Percentiles rank a stretch among this genome's conserved stretches.
phyloP scores from a whole-genome alignment of 2,888 invertebrate genomes.

The Spisula subtruncata region DNA sequence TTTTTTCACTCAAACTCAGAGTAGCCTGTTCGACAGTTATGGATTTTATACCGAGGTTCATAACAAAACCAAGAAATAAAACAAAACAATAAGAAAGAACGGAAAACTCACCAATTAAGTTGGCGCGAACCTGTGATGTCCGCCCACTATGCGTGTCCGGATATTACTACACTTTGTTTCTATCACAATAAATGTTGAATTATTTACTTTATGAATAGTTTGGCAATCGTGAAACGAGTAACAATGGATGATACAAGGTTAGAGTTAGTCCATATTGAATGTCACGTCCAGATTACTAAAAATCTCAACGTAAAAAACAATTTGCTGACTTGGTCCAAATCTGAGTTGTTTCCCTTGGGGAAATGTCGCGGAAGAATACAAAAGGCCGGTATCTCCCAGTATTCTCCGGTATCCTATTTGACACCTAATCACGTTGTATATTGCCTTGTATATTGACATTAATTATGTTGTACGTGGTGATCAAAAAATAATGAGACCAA shows the following conservation, averaged over 20 bases:
- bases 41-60: too few relatives aligned
- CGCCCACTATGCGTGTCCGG: background rate
- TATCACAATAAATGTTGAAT: background rate
- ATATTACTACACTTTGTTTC: background rate
- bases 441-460: too few relatives aligned
- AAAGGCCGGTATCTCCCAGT: too few relatives aligned
- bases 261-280: background rate
- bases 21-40: too few relatives aligned
- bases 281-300: background rate
- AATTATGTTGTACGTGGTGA: too few relatives aligned
- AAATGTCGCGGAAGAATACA: background rate
- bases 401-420: too few relatives aligned
- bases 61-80: too few relatives aligned
- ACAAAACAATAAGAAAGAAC: too few relatives aligned
- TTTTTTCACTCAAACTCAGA: too few relatives aligned
- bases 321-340: background rate
- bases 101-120: too few relatives aligned
- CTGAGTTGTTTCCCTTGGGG: background rate
- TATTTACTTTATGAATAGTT: background rate
- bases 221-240: background rate
- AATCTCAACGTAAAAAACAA: background rate
- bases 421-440: too few relatives aligned
- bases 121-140: background rate
- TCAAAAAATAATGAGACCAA: too few relatives aligned
- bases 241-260: background rate